Evolutionary conservation across 2,797 vertebrate genomes (phyloP), one percentile per base, ranked within the genome.

Genomic region (Helostoma temminkii): DNA sequence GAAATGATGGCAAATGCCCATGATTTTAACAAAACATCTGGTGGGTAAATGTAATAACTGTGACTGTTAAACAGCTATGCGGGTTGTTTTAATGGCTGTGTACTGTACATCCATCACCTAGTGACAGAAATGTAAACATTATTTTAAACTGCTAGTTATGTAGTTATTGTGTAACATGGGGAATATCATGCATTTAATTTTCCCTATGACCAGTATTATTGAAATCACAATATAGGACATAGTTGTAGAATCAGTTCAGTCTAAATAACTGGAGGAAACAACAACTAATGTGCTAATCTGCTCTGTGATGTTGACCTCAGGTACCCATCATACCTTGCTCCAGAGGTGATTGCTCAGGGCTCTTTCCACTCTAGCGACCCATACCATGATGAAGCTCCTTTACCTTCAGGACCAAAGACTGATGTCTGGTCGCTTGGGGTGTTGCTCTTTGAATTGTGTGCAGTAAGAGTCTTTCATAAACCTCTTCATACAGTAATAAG

Each of bases 381-480:
- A 69, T 91, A 88, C 19, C 86, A 93, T 43, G 90, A 90, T 76
- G 95, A 96, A 75, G 92, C 93, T 43, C 95, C 94, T 56, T 84
- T 93, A 53, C 94, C 95, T 53, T 98, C 97, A 0, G 97, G 98
- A n/a, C 97, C 97, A 21, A 99, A 98, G 86, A 94, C 95, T 21
- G 98, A 99, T 74, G 84, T 99, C 21, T 99, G 98, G 98, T 99
- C 98, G 12, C 94, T 99, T 30, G 98, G 98, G 37, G 86, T 97
- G 68, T 95, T 99, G 89, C 90, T 99, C 63, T 97, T 99, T 93
- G 97, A 99, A 80, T 93, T 99, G 59, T 98, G 95, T 83, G 78
- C 95, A 81, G 98, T 99, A 97, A 71, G 98, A 72, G 41, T 46
- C 49, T 11, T 48, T 74, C n/a, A 65, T 41, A 26, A 43, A 66